Percentiles rank a stretch among this genome's conserved stretches.
Evolutionary conservation across 2,888 invertebrate species (phyloP).

Genomic region (Drosophila mercatorum): DNA sequence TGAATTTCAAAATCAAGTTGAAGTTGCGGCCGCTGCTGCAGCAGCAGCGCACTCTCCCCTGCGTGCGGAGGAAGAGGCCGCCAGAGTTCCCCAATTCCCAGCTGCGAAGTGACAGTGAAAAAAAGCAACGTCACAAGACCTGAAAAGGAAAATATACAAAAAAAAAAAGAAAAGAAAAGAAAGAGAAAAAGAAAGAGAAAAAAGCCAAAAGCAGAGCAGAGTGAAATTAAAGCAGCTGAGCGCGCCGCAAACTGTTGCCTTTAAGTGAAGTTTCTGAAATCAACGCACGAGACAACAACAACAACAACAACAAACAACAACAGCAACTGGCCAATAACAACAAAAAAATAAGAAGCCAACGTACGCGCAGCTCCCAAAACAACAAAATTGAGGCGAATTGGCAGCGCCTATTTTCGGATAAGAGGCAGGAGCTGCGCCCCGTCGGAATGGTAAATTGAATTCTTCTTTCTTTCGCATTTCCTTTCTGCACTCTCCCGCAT

Average conservation of each 20-base stretch:
- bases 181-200: constrained; percentile 10
- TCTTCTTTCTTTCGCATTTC: constrained; percentile 37
- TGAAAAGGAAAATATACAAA: constrained; percentile 21
- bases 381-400: constrained; percentile 51
- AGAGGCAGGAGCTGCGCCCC: constrained; percentile 54
- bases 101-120: constrained; percentile 68
- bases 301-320: constrained; percentile 33
- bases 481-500: constrained; percentile 32
- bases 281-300: constrained; percentile 25
- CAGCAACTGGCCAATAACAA: constrained; percentile 34
- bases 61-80: constrained; percentile 14
- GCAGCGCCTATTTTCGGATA: constrained; percentile 80
- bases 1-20: constrained; percentile 76
- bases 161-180: not conserved
- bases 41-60: constrained; percentile 1
- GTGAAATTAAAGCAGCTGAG: constrained; percentile 74
- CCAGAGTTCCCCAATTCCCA: constrained; percentile 53
- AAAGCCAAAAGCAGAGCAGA: constrained; percentile 81
- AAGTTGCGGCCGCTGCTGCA: constrained; percentile 42
- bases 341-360: constrained; percentile 52
- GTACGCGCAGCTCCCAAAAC: constrained; percentile 50
- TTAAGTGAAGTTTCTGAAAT: constrained; percentile 76
- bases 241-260: constrained; percentile 42
- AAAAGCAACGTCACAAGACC: constrained; percentile 29
- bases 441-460: constrained; percentile 76